Percentiles rank a stretch among this genome's conserved stretches.
Evolutionary conservation across 2,113 vertebrate genomes (phyloP).

Genomic region (Anas platyrhynchos): DNA sequence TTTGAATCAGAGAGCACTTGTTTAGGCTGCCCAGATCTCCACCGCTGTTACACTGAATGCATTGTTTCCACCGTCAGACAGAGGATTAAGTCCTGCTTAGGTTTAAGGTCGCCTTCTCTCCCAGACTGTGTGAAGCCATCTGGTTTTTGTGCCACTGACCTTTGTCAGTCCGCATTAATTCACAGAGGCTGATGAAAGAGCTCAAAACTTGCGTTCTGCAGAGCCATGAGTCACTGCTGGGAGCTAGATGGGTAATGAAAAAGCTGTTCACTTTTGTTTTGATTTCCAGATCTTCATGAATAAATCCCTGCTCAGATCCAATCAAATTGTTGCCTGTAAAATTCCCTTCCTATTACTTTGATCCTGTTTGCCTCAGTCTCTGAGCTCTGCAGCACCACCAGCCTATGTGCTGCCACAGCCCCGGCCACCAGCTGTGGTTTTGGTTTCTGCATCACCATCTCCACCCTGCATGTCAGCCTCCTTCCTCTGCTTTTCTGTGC

Average conservation of each 20-base stretch:
- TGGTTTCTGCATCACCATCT: neutral
- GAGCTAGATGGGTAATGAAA: conserved; percentile 11
- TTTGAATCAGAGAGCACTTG: neutral
- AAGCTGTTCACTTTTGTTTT: conserved; percentile 25
- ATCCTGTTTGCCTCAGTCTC: neutral
- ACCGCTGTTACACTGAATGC: neutral
- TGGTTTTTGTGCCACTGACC: conserved; percentile 38
- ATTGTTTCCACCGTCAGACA: neutral
- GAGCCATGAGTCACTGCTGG: neutral
- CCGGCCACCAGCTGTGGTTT: neutral
- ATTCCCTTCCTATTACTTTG: neutral
- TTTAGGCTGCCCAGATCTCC: neutral
- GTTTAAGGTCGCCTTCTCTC: conserved; percentile 40
- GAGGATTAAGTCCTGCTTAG: conserved; percentile 33
- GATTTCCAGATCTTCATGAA: conserved; percentile 27
- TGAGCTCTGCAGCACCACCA: neutral
- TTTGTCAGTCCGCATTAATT: conserved; percentile 16
- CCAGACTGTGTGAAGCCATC: neutral
- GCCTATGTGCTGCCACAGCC: neutral
- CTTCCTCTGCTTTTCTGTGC: neutral
- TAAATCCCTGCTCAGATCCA: conserved; percentile 12
- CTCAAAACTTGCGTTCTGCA: neutral
- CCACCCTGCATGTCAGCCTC: neutral
- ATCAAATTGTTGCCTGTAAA: neutral
- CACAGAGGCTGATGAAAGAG: neutral